Base-by-base conservation (phyloP, 2,113 vertebrate species). In the Onychorhynchus coronatus region DNA sequence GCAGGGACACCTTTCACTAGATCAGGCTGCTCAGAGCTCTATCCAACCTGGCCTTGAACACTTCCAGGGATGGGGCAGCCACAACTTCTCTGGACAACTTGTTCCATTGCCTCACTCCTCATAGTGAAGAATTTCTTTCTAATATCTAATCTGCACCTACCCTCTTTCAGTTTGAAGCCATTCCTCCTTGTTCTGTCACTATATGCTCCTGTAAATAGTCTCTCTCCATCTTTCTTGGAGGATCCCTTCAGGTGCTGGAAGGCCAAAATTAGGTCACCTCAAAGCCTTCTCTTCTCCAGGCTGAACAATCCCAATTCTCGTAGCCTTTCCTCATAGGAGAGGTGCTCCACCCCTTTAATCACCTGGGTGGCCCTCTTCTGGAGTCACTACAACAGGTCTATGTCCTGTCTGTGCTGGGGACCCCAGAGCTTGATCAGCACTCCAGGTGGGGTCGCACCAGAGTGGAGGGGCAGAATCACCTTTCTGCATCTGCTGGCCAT, bases 401-500 rank as follows among this genome's bases (percentile, higher is more conserved):
- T 11, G 33, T 5, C 8, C 12, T 28, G 35, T 19, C 55, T 70
- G 30, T 70, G 25, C 41, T 55, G 30, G 11, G 30, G 9, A 19
- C 8, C 3, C 55, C 47, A 49, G 35, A 70, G 25, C 2, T 70
- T 55, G n/a, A 11, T 22, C 21, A 62, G 4, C 17, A 35, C 6
- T 41, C 6, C n/a, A 35, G 21, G 30, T 1, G 2, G 41, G 30
- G 35, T 55, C 30, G 62, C 35, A 55, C 9, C 8, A 41, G 2
- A 75, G 20, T 2, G n/a, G 63, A 70, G 25, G 12, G 22, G 5
- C 17, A 49, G 71, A 71, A 77, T 27, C 5, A 5, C 28, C 6
- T 42, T 37, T 31, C 18, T 49, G 0, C 0, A 8, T 21, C 30
- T 61, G 16, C 21, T 35, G 63, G 30, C 18, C 35, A 42, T 0